Base-by-base conservation (phyloP, 2,113 vertebrate genomes). In the Anseranas semipalmata region DNA sequence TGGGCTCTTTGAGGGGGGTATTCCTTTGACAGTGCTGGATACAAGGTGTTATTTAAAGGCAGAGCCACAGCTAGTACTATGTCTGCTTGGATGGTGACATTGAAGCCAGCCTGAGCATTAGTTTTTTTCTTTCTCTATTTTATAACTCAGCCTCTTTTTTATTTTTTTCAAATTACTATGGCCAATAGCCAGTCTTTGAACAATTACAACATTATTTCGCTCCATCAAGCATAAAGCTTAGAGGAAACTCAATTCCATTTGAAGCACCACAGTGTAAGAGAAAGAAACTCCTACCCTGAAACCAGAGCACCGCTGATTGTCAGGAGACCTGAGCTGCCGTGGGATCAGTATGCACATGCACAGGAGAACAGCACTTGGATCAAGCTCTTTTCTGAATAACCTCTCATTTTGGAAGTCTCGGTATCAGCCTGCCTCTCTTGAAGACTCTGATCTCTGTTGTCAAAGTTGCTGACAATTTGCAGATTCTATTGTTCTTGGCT, bases 211-310 rank as follows among this genome's bases (percentile, higher is more conserved):
- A 41, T 92, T 88, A 73, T 86, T 93, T 93, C 0, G 0, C 70
- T 94, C 85, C 53, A 50, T 76, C 71, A 73, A 85, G 78, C 35
- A 20, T 78, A 75, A 93, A 89, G 17, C 48, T 93, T 71, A 65
- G 55, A 95, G 63, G 59, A 94, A 91, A 86, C 27, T 75, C 70
- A 56, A 73, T 93, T 96, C 70, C 45, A 30, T 76, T 73, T 87
- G 62, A 91, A 92, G 45, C 24, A 50, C 37, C 13, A 15, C 12
- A 62, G 17, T 32, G 17, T 16, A 84, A 90, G 59, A 88, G n/a
- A 80, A 72, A 72, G 41, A 88, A 77, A 50, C n/a, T 78, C 73
- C 90, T 60, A 48, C 88, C 77, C 75, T 92, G 79, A 62, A 91
- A 94, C 25, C 43, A 37, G 50, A 87, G 48, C 0, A 0, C n/a